phyloP scores from a whole-genome alignment of 2,888 invertebrate genomes.

The Theretra japonica region DNA sequence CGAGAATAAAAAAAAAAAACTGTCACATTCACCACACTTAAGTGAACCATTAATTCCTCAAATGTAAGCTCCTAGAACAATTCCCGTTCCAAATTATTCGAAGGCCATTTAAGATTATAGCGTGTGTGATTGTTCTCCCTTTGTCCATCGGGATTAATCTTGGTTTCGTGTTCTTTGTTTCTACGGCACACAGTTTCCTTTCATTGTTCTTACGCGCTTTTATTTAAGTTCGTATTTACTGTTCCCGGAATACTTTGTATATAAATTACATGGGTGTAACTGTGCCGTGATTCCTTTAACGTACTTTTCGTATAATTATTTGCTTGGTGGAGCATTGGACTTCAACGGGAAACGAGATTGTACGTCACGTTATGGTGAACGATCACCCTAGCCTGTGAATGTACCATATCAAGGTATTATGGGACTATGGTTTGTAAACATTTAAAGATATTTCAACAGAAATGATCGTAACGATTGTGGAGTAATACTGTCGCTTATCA shows the following conservation, averaged over 20 bases:
- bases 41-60: neutral
- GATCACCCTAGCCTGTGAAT: too few species aligned
- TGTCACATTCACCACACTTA: neutral
- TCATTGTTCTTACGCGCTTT: conserved; percentile 28
- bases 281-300: conserved; percentile 1
- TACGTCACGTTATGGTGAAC: too few species aligned
- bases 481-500: too few species aligned
- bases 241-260: conserved; percentile 23
- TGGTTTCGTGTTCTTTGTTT: conserved; percentile 30
- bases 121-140: conserved; percentile 17
- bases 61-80: neutral
- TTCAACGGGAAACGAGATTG: neutral
- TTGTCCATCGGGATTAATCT: conserved; percentile 27
- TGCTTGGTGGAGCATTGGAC: neutral
- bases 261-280: conserved; percentile 19
- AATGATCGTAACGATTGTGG: too few species aligned
- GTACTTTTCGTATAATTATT: neutral
- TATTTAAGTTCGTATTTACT: conserved; percentile 26
- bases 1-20: too few species aligned
- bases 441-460: too few species aligned
- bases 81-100: conserved; percentile 3
- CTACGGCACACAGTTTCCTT: conserved; percentile 26
- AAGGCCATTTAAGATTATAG: conserved; percentile 17
- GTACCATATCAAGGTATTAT: too few species aligned
- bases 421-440: too few species aligned